These are phyloP conservation scores for Nemotelus nigrinus DNA, from an alignment of 2,888 invertebrate species.

Conservation along the genomic window DNA sequence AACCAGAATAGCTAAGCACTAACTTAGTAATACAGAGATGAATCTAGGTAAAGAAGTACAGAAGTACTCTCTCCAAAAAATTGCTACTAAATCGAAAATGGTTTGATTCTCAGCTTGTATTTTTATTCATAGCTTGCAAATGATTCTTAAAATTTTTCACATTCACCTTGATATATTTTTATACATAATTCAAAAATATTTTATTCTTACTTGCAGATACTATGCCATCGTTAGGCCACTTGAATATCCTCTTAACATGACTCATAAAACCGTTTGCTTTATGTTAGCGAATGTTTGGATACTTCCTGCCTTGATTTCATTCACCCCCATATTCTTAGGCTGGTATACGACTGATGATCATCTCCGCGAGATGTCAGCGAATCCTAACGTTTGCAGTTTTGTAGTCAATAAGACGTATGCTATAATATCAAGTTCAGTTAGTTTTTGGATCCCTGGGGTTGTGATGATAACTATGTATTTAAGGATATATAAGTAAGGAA, in stretches of 20 bases:
- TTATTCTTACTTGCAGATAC: conserved; percentile 67
- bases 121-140: too few species aligned
- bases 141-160: too few species aligned
- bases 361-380: conserved; percentile 66
- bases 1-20: too few species aligned
- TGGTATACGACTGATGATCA: conserved; percentile 93
- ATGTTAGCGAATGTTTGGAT: conserved; percentile 93
- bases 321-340: conserved; percentile 93
- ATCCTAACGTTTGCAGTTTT: conserved; percentile 83
- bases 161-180: neutral
- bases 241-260: conserved; percentile 94
- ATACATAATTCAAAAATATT: neutral
- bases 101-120: too few species aligned
- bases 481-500: conserved; percentile 72
- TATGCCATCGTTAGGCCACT: conserved; percentile 93
- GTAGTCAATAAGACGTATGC: conserved; percentile 89
- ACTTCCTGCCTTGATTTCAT: conserved; percentile 90
- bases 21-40: too few species aligned
- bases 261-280: conserved; percentile 78
- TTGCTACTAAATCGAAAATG: too few species aligned
- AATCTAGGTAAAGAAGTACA: too few species aligned
- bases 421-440: conserved; percentile 87
- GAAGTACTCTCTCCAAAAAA: too few species aligned
- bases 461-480: conserved; percentile 94
- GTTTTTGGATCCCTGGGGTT: conserved; percentile 92